Percentiles rank a stretch among this genome's conserved stretches.
phyloP scores from a whole-genome alignment of 2,113 vertebrate species.

The Poeciliopsis retropinna region DNA sequence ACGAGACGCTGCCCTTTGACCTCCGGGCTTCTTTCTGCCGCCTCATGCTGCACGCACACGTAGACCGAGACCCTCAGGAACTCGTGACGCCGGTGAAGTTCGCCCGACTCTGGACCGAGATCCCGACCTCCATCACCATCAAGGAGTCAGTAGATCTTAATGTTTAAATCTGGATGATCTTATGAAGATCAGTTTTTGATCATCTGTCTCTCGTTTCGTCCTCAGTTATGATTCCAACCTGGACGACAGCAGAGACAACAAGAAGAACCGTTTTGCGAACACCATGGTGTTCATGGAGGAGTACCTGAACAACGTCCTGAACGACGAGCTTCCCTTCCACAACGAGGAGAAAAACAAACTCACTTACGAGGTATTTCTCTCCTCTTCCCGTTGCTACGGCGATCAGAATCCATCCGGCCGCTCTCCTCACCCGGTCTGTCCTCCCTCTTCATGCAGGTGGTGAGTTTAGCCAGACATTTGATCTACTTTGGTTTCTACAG shows the following conservation, averaged over 20 bases:
- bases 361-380: constrained; percentile 88
- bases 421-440: fast-evolving
- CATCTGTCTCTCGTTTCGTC: neutral
- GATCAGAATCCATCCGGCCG: no score
- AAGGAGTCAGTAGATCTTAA: constrained; percentile 84
- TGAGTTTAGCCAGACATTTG: constrained; percentile 94
- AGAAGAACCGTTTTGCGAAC: constrained; percentile 96
- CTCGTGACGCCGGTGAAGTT: constrained; percentile 96
- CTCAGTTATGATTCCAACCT: constrained; percentile 96
- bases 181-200: neutral
- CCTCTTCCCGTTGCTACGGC: neutral
- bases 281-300: constrained; percentile 98
- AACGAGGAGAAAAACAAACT: constrained; percentile 98
- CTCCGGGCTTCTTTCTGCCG: constrained; percentile 96
- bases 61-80: constrained; percentile 97
- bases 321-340: constrained; percentile 92
- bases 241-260: constrained; percentile 92
- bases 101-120: constrained; percentile 96
- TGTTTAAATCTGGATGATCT: no score
- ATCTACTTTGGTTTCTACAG: constrained; percentile 99
- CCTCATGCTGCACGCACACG: constrained; percentile 96
- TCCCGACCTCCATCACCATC: constrained; percentile 94
- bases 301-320: constrained; percentile 94
- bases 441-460: constrained; percentile 80
- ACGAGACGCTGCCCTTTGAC: constrained; percentile 94